Evolutionary conservation across 2,888 invertebrate species (phyloP).

Genomic region (Limnephilus rhombicus): DNA sequence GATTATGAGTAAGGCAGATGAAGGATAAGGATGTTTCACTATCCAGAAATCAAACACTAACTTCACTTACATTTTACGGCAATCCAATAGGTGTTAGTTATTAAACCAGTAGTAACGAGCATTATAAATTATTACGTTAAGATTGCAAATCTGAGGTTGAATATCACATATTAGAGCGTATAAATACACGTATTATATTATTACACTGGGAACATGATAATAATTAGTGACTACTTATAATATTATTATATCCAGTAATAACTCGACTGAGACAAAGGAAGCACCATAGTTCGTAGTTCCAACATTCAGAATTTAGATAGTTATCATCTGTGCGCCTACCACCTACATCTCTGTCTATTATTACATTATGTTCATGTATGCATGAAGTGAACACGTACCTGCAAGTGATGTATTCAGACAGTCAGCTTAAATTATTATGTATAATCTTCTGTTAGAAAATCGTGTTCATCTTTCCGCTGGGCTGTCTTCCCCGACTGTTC

Average conservation of each 20-base stretch:
- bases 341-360: background rate
- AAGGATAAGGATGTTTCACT: background rate
- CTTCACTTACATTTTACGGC: background rate
- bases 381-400: background rate
- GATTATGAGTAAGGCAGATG: no score
- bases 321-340: background rate
- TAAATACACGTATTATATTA: slow-evolving; percentile 40
- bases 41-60: background rate
- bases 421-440: slow-evolving; percentile 16
- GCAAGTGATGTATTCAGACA: slow-evolving; percentile 27
- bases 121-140: background rate
- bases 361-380: background rate
- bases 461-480: background rate
- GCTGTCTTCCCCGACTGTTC: slow-evolving; percentile 20
- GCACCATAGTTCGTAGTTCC: background rate
- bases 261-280: slow-evolving; percentile 39
- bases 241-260: background rate
- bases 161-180: slow-evolving; percentile 41
- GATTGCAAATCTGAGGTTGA: background rate
- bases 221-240: slow-evolving; percentile 55
- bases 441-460: slow-evolving; percentile 17
- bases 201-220: slow-evolving; percentile 33
- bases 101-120: background rate
- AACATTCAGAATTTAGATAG: background rate
- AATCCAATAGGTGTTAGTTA: background rate